Base-by-base conservation (phyloP, 2,888 invertebrate species). In the Autographa gamma region DNA sequence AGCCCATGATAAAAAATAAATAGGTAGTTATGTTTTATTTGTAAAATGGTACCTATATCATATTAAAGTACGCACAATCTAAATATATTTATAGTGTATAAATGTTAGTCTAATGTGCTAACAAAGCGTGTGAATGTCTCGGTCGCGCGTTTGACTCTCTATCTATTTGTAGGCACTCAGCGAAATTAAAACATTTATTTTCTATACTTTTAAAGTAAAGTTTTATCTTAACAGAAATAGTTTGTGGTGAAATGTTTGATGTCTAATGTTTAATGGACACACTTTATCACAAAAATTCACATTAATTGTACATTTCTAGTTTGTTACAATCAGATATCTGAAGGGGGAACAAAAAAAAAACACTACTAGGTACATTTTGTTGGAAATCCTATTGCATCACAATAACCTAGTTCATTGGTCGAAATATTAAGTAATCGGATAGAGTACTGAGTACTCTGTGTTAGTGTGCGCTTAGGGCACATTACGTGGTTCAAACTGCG, bases 401-500 rank as follows among this genome's bases (percentile, higher is more conserved):
- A 19, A 56, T 38, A 38, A 43, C 18, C 11, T 18, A 19, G 2
- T 62, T 56, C 25, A 54, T 18, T 41, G 11, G 1, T 63, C 59
- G 13, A 41, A 48, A 60, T 73, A 63, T 14, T 19, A 63, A 56
- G 25, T 63, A 59, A 77, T 63, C 54, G 38, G 25, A 60, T 19
- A 70, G 62, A 62, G 56, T 41, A 62, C 4, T 41, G 60, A 66
- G 54, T 48, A 60, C 60, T 76, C 60, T 56, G 56, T 54, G 14
- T 56, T 60, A 60, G 66, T 59, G 19, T n/a, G 34, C 63, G 58
- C n/a, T 70, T 59, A 70, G 41, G 18, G 60, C 13, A 56, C 59
- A 62, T 60, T 60, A 38, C 52, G 19, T 59, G 41, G 65, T 63
- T 71, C 56, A 56, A 41, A 62, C 59, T 74, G 52, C 38, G 59